Base-by-base conservation (phyloP, 2,888 invertebrate genomes). In the Apomyelois bistriatella region DNA sequence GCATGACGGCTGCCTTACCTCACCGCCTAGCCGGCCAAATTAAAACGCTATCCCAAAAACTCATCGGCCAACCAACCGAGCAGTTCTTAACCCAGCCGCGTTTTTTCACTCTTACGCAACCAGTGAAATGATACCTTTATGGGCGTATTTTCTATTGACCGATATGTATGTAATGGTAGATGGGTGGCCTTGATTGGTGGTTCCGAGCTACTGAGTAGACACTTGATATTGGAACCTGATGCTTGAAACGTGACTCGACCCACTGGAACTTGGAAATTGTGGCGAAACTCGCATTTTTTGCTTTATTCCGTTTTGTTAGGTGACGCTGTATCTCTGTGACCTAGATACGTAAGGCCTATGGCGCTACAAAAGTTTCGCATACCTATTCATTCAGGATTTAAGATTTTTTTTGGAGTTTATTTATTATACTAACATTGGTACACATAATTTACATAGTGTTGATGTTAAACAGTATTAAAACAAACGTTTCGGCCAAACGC, bases 1-100 rank as follows among this genome's bases (percentile, higher is more conserved):
- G 85, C 89, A 81, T 88, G 85, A 84, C 86, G 76, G 8, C 10
- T 32, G 10, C 63, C 63, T 82, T 73, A 71, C 76, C 73, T 57
- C 65, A 61, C 63, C 58, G 56, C 56, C 32, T 6, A 32, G 4
- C 32, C 32, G 32, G 7, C 32, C 8, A 32, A 32, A 9, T 32
- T 32, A 3, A 32, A 32, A 32, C 3, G 32, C 32, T 7, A 32
- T 4, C 32, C 32, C 32, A 47, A 47, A 30, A 32, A 47, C 15
- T 32, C 46, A 9, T 32, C 15, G 9, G 10, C 2, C 46, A 47
- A 15, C 32, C 13, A 47, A 17, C 32, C 15, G 4, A 17, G n/a
- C 10, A 48, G 8, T 48, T 35, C 36, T 15, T 3, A 36, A 48
- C n/a, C 36, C 3, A 12, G 30, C 13, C 30, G 41, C 17, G 41